phyloP scores from a whole-genome alignment of 1,140 invertebrate species.

The Drosophila insularis region DNA sequence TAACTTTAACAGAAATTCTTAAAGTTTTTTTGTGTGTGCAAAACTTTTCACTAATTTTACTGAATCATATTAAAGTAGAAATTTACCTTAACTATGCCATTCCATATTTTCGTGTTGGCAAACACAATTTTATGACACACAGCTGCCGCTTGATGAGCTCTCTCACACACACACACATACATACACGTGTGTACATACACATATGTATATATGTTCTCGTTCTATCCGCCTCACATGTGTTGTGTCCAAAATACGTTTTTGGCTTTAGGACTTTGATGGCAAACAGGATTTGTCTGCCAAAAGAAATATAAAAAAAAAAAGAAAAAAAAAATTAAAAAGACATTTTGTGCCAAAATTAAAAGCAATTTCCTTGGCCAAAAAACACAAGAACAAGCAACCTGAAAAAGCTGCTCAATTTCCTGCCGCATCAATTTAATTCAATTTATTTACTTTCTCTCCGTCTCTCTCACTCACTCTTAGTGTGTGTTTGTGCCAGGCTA shows the following conservation, averaged over 20 bases:
- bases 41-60: background rate
- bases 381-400: slow-evolving; percentile 22
- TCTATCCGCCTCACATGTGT: slow-evolving; percentile 57
- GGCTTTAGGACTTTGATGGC: slow-evolving; percentile 31
- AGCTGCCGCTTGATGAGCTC: slow-evolving; percentile 70
- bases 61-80: background rate
- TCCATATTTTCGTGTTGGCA: slow-evolving; percentile 17
- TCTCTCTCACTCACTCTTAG: background rate
- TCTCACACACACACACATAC: slow-evolving; percentile 7
- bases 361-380: slow-evolving; percentile 57
- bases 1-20: background rate
- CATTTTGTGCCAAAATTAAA: slow-evolving; percentile 75
- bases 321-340: slow-evolving; percentile 66
- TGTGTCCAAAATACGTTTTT: slow-evolving; percentile 59
- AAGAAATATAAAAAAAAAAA: slow-evolving; percentile 29
- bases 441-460: slow-evolving; percentile 55
- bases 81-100: slow-evolving; percentile 8
- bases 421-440: slow-evolving; percentile 70
- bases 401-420: slow-evolving; percentile 45
- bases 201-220: background rate
- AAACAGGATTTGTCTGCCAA: slow-evolving; percentile 14
- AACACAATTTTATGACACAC: slow-evolving; percentile 42
- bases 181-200: background rate
- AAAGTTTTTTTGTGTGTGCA: background rate
- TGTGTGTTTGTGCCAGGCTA: slow-evolving; percentile 36